Evolutionary conservation across 2,888 invertebrate species (phyloP).

Genomic region (Drosophila conformis): DNA sequence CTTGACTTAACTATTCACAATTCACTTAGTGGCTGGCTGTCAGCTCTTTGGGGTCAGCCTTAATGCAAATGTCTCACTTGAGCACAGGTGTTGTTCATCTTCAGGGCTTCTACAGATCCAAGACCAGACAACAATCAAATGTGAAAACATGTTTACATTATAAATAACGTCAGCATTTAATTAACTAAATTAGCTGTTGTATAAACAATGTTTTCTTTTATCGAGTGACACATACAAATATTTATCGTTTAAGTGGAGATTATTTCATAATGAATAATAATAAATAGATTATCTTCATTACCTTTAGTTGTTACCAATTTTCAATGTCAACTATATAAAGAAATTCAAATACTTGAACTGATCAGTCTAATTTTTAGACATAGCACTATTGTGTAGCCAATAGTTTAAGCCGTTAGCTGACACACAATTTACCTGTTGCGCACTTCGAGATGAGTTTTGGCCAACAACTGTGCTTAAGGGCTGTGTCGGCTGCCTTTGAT

Average conservation of each 20-base stretch:
- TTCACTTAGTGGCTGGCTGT: constrained; percentile 52
- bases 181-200: background rate
- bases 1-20: constrained; percentile 47
- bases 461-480: constrained; percentile 15
- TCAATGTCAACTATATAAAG: no score
- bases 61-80: constrained; percentile 51
- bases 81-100: constrained; percentile 12
- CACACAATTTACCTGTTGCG: constrained; percentile 17
- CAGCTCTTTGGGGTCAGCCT: constrained; percentile 29
- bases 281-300: background rate
- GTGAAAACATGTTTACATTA: constrained; percentile 11
- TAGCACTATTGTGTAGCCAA: constrained; percentile 10
- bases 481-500: constrained; percentile 61
- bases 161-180: background rate
- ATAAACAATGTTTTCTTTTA: background rate
- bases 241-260: background rate
- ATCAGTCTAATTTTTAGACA: background rate
- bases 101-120: constrained; percentile 11
- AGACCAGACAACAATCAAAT: constrained; percentile 13
- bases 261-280: background rate
- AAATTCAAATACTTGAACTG: background rate
- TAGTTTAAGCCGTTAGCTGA: constrained; percentile 34
- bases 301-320: background rate
- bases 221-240: background rate
- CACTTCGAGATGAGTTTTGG: constrained; percentile 52